Percentiles rank a stretch among this genome's conserved stretches.
Conservation (phyloP, 2,888 invertebrate genomes). For the Xestobium rufovillosum region DNA sequence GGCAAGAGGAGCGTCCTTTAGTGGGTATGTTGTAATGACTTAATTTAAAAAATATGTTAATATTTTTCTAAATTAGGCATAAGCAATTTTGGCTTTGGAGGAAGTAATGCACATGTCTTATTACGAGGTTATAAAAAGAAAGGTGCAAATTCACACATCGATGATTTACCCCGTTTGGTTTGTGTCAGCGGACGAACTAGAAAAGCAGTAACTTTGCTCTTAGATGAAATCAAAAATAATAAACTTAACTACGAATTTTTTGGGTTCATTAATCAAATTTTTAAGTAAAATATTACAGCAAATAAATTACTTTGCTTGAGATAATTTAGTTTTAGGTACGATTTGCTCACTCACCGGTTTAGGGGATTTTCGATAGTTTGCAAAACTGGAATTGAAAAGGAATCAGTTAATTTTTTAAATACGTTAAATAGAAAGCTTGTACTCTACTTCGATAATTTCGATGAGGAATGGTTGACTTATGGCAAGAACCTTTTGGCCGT, state of each 20-base stretch:
- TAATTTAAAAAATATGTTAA: too few relatives aligned
- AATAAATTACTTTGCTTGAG: too few relatives aligned
- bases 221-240: conserved; percentile 31
- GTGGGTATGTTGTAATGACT: too few relatives aligned
- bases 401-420: too few relatives aligned
- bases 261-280: not conserved
- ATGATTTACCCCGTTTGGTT: conserved; percentile 46
- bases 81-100: conserved; percentile 56
- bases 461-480: too few relatives aligned
- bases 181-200: conserved; percentile 52
- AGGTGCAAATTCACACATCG: conserved; percentile 29
- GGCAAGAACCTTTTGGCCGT: too few relatives aligned
- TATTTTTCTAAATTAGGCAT: too few relatives aligned
- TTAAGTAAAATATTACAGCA: not conserved
- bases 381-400: too few relatives aligned
- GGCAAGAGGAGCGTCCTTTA: conserved; percentile 49
- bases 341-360: not conserved
- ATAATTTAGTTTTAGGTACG: not conserved
- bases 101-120: conserved; percentile 47
- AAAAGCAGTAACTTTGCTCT: conserved; percentile 37
- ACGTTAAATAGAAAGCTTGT: too few relatives aligned
- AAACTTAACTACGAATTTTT: not conserved
- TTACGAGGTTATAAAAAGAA: conserved; percentile 41
- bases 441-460: too few relatives aligned
- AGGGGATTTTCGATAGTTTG: not conserved